These are phyloP conservation scores for Zosterops hypoxanthus DNA, from an alignment of 2,113 vertebrate genomes.

Conservation along the genomic window DNA sequence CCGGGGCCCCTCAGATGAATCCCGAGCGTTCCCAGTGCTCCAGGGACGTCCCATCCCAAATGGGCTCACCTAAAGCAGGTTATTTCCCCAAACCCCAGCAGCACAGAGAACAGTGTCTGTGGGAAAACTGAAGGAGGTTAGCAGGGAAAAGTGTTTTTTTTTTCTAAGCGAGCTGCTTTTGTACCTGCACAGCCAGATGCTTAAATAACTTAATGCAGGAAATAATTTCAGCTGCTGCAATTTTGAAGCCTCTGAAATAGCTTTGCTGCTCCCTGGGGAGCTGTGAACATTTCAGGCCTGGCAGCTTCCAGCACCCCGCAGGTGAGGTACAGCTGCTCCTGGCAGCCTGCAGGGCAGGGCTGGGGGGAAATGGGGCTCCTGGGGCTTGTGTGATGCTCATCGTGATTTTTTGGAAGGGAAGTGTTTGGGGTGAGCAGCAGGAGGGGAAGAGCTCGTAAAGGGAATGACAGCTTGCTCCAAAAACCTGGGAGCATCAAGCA, in stretches of 20 bases:
- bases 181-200: not conserved
- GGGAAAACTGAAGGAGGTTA: not conserved
- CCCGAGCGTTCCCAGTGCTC: rapidly evolving
- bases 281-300: not conserved
- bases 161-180: not conserved
- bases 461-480: not conserved
- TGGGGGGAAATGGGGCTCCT: not conserved
- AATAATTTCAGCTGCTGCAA: not conserved
- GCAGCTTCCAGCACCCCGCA: not conserved
- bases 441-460: not conserved
- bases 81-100: not conserved
- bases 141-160: not conserved
- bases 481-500: not conserved
- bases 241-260: slow-evolving; percentile 11
- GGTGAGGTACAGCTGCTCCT: not conserved
- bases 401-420: not conserved
- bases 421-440: not conserved
- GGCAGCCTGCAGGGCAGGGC: not conserved
- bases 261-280: not conserved
- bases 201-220: slow-evolving; percentile 3
- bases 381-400: not conserved
- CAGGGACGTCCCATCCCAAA: not conserved
- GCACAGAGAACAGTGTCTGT: not conserved
- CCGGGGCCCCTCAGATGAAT: not conserved
- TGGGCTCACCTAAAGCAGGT: not conserved